Evolutionary conservation across 2,888 invertebrate genomes (phyloP), one percentile per base, ranked within the genome.

Genomic region (Coecobrya sp.): DNA sequence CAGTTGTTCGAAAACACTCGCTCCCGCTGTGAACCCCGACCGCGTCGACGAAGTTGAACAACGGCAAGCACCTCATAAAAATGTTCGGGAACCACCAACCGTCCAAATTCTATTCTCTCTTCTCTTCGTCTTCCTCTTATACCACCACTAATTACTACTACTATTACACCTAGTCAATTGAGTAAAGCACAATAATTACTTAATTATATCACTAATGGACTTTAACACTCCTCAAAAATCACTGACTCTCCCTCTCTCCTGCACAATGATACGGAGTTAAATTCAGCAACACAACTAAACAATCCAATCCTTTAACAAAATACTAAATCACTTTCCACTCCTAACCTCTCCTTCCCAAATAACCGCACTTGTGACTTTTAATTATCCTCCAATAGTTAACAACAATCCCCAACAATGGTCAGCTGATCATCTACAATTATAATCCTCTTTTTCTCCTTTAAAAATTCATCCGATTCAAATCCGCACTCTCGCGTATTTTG

Each of bases 401-500:
- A n/a, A 59, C 55, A 81, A 2, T n/a, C 30, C 27, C 68, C n/a
- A n/a, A n/a, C n/a, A n/a, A n/a, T n/a, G n/a, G 30, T 27, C 68
- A 68, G 27, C 30, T 68, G 16, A 68, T 16, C 30, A 16, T 30
- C 2, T 45, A 62, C n/a, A 10, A 36, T 22, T 84, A 3, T 42
- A 36, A 4, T 36, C 3, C 4, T 84, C 30, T 85, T 62, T 25
- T 84, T 65, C 0, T 36, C 0, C 36, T 36, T 7, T 36, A 2
- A 36, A 36, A 42, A 2, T 13, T 36, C 0, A 16, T 19, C n/a
- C 22, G 84, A 84, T 73, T 73, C 82, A 84, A 89, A 84, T 42
- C 19, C 89, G 89, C 89, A 89, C 89, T 89, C 89, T 89, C 89
- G 84, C 89, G 89, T 70, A 55, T 36, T 55, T 76, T 76, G 27